phyloP scores from a whole-genome alignment of 2,797 vertebrate genomes.

The Protonibea diacanthus region DNA sequence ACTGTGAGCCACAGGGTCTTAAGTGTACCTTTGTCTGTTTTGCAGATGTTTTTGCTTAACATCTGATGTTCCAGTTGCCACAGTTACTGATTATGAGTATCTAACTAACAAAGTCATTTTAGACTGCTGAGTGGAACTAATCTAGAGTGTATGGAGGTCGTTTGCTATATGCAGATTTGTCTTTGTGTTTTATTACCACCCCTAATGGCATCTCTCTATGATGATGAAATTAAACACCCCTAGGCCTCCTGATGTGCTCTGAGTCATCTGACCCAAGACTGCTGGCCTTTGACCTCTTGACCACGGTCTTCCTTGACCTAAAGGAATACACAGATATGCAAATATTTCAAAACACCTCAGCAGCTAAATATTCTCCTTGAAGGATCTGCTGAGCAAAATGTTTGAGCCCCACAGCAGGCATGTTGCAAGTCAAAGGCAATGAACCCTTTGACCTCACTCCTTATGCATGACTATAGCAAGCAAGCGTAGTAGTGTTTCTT shows the following conservation, averaged over 20 bases:
- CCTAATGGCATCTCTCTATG: conserved; percentile 6
- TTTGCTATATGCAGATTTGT: conserved; percentile 10
- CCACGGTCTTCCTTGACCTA: conserved; percentile 23
- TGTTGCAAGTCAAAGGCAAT: not conserved
- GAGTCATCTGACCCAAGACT: conserved; percentile 50
- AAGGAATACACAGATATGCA: conserved; percentile 21
- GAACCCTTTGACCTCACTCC: conserved; percentile 15
- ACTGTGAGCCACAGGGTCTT: not conserved
- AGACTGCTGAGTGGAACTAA: conserved; percentile 1
- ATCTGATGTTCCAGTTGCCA: not conserved
- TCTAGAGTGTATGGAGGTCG: not conserved
- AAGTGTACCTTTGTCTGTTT: conserved; percentile 18
- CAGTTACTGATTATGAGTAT: conserved; percentile 11
- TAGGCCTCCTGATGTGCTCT: conserved; percentile 31
- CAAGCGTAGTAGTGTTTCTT: not conserved
- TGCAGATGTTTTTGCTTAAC: conserved; percentile 41
- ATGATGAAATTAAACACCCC: conserved; percentile 32
- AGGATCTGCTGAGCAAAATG: not conserved
- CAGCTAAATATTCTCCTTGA: not conserved
- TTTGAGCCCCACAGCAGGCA: conserved; percentile 1
- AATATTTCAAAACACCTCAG: conserved; percentile 31
- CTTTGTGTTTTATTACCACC: not conserved
- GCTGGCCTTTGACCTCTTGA: conserved; percentile 51
- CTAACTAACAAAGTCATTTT: conserved; percentile 13
- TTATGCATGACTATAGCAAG: not conserved